These are phyloP conservation scores for Morus bassanus DNA, from an alignment of 2,797 vertebrate species.

Conservation along the genomic window DNA sequence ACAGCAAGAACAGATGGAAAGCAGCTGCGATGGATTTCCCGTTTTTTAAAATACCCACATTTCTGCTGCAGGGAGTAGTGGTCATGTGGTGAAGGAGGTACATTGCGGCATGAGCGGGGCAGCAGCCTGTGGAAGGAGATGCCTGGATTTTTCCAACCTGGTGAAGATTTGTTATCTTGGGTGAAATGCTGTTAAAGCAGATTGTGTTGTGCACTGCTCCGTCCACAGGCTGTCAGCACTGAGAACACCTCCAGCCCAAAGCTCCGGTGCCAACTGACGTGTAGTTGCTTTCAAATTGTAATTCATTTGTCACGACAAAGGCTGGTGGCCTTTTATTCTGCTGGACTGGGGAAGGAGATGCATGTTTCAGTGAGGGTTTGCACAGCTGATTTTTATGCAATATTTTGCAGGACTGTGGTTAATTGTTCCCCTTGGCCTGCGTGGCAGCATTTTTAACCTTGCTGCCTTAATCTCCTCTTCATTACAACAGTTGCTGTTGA, in stretches of 20 bases:
- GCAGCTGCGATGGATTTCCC: not conserved
- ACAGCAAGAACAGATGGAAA: not conserved
- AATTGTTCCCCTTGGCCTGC: not conserved
- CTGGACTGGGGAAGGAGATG: not conserved
- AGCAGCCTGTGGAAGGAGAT: not conserved
- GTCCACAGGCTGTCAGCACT: accelerated
- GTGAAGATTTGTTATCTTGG: not conserved
- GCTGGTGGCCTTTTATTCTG: not conserved
- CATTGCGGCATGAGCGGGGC: accelerated
- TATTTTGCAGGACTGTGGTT: not conserved
- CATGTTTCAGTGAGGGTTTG: not conserved
- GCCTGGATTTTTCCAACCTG: not conserved
- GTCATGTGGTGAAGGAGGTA: not conserved
- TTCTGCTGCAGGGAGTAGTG: accelerated
- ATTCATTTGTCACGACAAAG: not conserved
- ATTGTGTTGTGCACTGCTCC: not conserved
- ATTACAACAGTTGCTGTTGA: not conserved
- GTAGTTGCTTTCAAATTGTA: not conserved
- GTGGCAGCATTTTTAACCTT: not conserved
- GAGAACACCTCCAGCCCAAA: not conserved
- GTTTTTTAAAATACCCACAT: not conserved
- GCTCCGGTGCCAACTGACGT: accelerated
- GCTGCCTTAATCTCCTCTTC: not conserved
- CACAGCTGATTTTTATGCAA: not conserved
- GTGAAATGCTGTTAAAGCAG: not conserved